Evolutionary conservation across 1,140 invertebrate species (phyloP).

Genomic region (Pristionchus pacificus): DNA sequence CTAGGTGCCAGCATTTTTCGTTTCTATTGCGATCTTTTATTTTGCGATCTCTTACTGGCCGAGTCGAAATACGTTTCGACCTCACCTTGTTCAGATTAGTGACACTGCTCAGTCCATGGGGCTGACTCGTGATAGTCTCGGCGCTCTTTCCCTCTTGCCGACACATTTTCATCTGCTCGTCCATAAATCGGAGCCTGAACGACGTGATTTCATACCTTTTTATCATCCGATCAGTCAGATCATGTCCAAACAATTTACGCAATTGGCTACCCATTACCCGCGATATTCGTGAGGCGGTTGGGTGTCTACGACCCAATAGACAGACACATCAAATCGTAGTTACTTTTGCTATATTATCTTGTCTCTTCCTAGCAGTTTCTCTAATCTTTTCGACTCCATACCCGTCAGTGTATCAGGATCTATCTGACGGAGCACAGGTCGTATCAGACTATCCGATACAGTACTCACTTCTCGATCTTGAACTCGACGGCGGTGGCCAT

Average conservation of each 20-base stretch:
- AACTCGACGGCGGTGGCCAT: slow-evolving; percentile 28
- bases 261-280: neutral
- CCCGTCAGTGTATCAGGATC: neutral
- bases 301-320: too few species aligned
- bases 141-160: slow-evolving; percentile 18
- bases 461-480: neutral
- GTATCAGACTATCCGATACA: neutral
- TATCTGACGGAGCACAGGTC: neutral
- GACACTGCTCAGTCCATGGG: slow-evolving; percentile 20
- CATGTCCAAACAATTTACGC: neutral
- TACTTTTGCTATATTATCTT: too few species aligned
- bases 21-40: too few species aligned
- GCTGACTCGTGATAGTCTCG: slow-evolving; percentile 27
- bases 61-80: too few species aligned
- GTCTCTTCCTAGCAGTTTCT: neutral
- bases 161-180: slow-evolving; percentile 31
- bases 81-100: slow-evolving; percentile 32
- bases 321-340: too few species aligned
- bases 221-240: neutral
- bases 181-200: slow-evolving; percentile 22
- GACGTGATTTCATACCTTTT: neutral
- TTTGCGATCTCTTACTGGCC: too few species aligned
- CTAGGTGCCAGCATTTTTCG: too few species aligned
- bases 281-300: neutral
- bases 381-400: too few species aligned